Conservation (phyloP, 2,888 invertebrate genomes). For the Octonoba sinensis region DNA sequence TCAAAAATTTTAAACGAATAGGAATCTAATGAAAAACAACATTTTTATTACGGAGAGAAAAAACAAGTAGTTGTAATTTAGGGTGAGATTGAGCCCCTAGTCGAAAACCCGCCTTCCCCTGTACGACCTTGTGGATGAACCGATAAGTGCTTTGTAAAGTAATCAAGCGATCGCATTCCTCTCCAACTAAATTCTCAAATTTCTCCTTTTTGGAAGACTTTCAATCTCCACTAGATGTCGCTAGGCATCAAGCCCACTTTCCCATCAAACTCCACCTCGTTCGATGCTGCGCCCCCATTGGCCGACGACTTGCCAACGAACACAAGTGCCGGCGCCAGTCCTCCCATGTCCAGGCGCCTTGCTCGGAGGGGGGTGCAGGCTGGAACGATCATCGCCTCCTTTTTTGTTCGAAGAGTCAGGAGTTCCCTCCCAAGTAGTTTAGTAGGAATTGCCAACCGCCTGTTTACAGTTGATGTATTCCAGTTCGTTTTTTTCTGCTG, state of each 20-base stretch:
- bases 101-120: no score
- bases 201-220: not conserved
- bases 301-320: constrained; percentile 26
- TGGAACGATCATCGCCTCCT: constrained; percentile 17
- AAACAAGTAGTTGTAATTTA: no score
- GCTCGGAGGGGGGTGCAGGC: constrained; percentile 25
- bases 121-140: no score
- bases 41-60: no score
- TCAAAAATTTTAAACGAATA: no score
- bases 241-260: constrained; percentile 23
- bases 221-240: constrained; percentile 33
- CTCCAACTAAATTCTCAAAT: not conserved
- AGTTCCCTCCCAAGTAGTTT: constrained; percentile 45
- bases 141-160: not conserved
- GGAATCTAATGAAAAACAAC: no score
- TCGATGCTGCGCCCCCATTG: constrained; percentile 10
- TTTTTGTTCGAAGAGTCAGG: constrained; percentile 8
- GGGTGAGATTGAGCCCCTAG: no score
- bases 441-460: constrained; percentile 14
- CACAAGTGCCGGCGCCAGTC: constrained; percentile 55
- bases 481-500: not conserved
- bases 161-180: not conserved
- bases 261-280: constrained; percentile 26
- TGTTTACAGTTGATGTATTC: constrained; percentile 44
- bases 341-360: constrained; percentile 42